Evolutionary conservation across 2,888 invertebrate genomes (phyloP).

Genomic region (Glaucopsyche alexis): DNA sequence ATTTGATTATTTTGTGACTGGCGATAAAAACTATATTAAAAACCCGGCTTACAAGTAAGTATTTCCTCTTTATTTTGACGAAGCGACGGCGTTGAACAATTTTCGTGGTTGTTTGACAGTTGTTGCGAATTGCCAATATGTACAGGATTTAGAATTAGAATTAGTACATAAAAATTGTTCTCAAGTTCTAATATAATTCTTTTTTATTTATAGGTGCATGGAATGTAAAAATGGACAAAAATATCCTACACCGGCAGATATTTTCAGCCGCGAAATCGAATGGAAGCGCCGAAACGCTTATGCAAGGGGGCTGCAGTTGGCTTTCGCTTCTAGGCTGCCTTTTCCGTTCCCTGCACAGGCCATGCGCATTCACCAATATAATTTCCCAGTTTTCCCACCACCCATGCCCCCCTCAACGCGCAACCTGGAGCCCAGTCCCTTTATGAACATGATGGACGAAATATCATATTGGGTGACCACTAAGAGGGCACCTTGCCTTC

Average conservation of each 20-base stretch:
- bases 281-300: constrained; percentile 46
- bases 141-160: constrained; percentile 7
- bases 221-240: constrained; percentile 57
- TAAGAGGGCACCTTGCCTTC: constrained; percentile 70
- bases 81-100: constrained; percentile 6
- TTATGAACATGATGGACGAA: constrained; percentile 73
- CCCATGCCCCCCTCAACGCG: constrained; percentile 35
- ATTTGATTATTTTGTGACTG: background rate
- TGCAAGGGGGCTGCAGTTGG: constrained; percentile 50
- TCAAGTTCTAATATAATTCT: background rate
- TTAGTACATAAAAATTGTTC: background rate
- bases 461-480: constrained; percentile 73
- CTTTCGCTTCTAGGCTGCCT: constrained; percentile 49
- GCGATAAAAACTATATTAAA: background rate
- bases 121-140: constrained; percentile 23
- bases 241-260: constrained; percentile 42
- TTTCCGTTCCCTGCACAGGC: constrained; percentile 45
- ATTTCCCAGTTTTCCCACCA: constrained; percentile 34
- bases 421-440: constrained; percentile 49
- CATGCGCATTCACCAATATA: constrained; percentile 36
- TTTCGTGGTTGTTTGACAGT: constrained; percentile 23
- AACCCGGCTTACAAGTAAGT: background rate
- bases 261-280: constrained; percentile 46
- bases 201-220: constrained; percentile 59
- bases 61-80: background rate